Evolutionary conservation across 1,140 invertebrate species (phyloP).

Genomic region (Pectinophora gossypiella): DNA sequence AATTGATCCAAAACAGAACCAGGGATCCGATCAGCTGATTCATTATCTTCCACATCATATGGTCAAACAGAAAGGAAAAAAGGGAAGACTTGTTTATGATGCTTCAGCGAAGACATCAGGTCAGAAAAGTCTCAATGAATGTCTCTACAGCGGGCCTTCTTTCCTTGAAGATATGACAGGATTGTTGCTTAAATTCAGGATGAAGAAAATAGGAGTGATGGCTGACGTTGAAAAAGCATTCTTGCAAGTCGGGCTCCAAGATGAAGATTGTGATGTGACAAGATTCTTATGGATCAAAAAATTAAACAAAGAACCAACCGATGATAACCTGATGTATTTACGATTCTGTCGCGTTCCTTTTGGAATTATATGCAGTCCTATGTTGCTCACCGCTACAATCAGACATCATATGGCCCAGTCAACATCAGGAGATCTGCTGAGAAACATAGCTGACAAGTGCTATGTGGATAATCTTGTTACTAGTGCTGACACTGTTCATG

Average conservation of each 20-base stretch:
- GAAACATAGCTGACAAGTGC: background rate
- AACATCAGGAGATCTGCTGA: background rate
- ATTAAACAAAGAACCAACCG: background rate
- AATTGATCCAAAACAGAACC: background rate
- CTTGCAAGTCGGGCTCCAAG: slow-evolving; percentile 7
- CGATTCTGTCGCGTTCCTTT: slow-evolving; percentile 8
- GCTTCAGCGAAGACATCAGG: slow-evolving; percentile 4
- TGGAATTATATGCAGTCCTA: slow-evolving; percentile 8
- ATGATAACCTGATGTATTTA: background rate
- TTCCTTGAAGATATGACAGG: slow-evolving; percentile 6
- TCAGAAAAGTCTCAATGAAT: slow-evolving; percentile 9
- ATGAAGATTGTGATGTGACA: slow-evolving; percentile 10
- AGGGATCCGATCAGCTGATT: background rate
- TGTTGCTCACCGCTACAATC: slow-evolving; percentile 8
- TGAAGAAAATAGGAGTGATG: slow-evolving; percentile 3
- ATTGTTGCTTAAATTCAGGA: slow-evolving; percentile 6
- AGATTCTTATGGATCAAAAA: slow-evolving; percentile 12
- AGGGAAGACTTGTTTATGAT: slow-evolving; percentile 7
- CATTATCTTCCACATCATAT: slow-evolving; percentile 12
- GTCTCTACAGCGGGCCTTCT: slow-evolving; percentile 5
- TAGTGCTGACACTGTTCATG: background rate
- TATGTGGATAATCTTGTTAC: slow-evolving; percentile 7
- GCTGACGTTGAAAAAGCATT: slow-evolving; percentile 11
- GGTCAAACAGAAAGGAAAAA: background rate
- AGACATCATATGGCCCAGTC: background rate